These are phyloP conservation scores for Paraescarpia echinospica DNA, from an alignment of 1,140 invertebrate genomes.

Conservation along the genomic window DNA sequence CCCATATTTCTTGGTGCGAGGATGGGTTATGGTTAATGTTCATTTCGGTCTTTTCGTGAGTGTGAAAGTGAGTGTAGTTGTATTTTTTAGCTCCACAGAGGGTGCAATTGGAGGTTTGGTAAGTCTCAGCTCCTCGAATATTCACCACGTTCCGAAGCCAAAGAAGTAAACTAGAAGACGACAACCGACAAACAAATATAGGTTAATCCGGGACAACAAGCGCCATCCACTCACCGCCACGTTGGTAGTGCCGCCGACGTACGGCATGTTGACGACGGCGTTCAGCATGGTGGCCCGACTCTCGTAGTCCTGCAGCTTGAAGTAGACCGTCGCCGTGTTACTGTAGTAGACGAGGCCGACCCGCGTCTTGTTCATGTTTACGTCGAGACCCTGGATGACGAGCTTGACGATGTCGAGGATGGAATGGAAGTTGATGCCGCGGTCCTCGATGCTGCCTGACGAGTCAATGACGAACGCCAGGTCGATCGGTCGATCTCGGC, in stretches of 20 bases:
- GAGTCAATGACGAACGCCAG: slow-evolving; percentile 28
- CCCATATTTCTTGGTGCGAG: too few species aligned
- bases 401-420: slow-evolving; percentile 21
- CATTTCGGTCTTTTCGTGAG: too few species aligned
- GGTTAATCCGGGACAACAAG: not conserved
- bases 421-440: slow-evolving; percentile 13
- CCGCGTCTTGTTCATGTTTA: slow-evolving; percentile 1
- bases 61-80: too few species aligned
- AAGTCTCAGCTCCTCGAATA: too few species aligned
- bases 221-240: not conserved
- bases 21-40: too few species aligned
- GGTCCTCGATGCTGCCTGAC: slow-evolving; percentile 27
- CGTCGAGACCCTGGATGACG: slow-evolving; percentile 18
- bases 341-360: slow-evolving; percentile 24
- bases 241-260: slow-evolving; percentile 20
- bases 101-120: too few species aligned
- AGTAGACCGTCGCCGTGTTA: not conserved
- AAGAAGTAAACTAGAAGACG: too few species aligned
- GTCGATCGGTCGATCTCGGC: slow-evolving; percentile 9
- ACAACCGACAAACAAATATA: too few species aligned
- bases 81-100: too few species aligned
- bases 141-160: too few species aligned
- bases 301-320: slow-evolving; percentile 9
- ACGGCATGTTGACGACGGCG: not conserved
- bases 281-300: not conserved